Conservation (phyloP, 2,888 invertebrate species). For the Polia nebulosa region DNA sequence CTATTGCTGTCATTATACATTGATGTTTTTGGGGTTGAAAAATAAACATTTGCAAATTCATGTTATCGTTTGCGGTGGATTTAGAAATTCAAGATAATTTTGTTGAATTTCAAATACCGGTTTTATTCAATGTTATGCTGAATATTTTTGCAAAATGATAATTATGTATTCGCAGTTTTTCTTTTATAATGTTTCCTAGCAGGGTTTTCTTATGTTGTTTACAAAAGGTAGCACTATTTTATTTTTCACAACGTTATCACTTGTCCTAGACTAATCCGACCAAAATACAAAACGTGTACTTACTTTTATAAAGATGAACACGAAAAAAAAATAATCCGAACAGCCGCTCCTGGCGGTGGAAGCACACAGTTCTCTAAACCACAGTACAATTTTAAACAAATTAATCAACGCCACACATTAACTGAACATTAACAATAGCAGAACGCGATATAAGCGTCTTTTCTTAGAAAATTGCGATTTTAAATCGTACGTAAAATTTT, state of each 20-base stretch:
- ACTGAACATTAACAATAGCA: slow-evolving; percentile 72
- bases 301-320: slow-evolving; percentile 63
- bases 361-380: slow-evolving; percentile 74
- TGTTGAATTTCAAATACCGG: background rate
- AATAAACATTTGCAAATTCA: slow-evolving; percentile 41
- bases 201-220: slow-evolving; percentile 20
- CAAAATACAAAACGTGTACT: slow-evolving; percentile 56
- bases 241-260: background rate
- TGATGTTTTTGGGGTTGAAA: slow-evolving; percentile 46
- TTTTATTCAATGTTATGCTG: slow-evolving; percentile 1
- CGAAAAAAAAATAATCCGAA: slow-evolving; percentile 69
- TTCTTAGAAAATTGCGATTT: slow-evolving; percentile 59
- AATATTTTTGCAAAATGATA: background rate
- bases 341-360: slow-evolving; percentile 61
- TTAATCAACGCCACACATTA: slow-evolving; percentile 79
- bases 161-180: background rate
- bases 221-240: background rate
- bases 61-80: slow-evolving; percentile 10
- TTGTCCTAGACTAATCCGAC: background rate
- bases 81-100: slow-evolving; percentile 2
- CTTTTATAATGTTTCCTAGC: background rate
- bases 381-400: slow-evolving; percentile 74
- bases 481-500: slow-evolving; percentile 80
- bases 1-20: slow-evolving; percentile 63
- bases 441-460: slow-evolving; percentile 60